Evolutionary conservation across 92 coral and sea anemone species (phyloP).

Genomic region (Metridium senile): DNA sequence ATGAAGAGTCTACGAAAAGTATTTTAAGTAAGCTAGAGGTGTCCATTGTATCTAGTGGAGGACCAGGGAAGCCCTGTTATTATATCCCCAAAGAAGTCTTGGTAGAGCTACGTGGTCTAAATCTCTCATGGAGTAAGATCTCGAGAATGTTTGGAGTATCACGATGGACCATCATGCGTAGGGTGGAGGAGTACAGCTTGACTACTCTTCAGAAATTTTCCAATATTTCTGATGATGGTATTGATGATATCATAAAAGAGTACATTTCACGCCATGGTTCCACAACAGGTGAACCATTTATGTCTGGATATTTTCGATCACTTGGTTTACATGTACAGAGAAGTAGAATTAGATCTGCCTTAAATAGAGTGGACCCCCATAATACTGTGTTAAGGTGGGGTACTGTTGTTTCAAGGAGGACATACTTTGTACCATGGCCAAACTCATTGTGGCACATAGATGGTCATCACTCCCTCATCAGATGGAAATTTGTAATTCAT

Average conservation of each 20-base stretch:
- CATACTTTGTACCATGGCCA: conserved; percentile 73
- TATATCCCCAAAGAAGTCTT: conserved; percentile 56
- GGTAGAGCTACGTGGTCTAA: conserved; percentile 60
- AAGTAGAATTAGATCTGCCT: conserved; percentile 43
- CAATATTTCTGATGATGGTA: conserved; percentile 44
- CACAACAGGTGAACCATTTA: conserved; percentile 63
- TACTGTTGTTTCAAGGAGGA: conserved; percentile 64
- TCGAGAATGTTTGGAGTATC: conserved; percentile 70
- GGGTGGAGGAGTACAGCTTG: conserved; percentile 53
- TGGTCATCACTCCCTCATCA: conserved; percentile 76
- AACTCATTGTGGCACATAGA: conserved; percentile 76
- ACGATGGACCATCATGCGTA: conserved; percentile 58
- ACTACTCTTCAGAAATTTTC: conserved; percentile 56
- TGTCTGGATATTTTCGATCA: conserved; percentile 51
- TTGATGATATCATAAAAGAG: conserved; percentile 57
- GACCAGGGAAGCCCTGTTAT: conserved; percentile 58
- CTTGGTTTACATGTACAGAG: conserved; percentile 47
- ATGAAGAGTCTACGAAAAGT: conserved; percentile 28
- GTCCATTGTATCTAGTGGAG: conserved; percentile 18
- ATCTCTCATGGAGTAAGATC: conserved; percentile 66
- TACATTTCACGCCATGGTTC: conserved; percentile 70
- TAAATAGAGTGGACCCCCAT: conserved; percentile 73
- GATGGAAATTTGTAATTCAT: conserved; percentile 74
- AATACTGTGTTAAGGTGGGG: conserved; percentile 80
- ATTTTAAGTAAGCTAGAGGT: conserved; percentile 17